phyloP scores from a whole-genome alignment of 2,113 vertebrate genomes.

The Rhizomys pruinosus region DNA sequence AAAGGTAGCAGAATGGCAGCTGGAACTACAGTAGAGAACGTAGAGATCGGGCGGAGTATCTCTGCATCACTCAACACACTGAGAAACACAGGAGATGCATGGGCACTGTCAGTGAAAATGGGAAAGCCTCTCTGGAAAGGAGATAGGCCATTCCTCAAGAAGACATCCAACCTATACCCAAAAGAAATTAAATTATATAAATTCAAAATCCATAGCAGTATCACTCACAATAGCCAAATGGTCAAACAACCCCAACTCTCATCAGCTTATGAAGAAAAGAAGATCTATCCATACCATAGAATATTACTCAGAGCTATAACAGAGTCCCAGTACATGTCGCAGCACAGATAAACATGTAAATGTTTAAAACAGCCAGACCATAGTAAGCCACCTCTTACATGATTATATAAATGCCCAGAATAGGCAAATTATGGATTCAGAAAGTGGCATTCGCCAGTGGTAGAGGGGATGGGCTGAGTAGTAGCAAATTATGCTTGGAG shows the following conservation, averaged over 20 bases:
- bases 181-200: too few species aligned
- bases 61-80: background rate
- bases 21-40: fast-evolving
- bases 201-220: background rate
- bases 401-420: background rate
- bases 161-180: background rate
- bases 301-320: background rate
- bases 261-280: background rate
- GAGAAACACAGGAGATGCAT: background rate
- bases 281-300: too few species aligned
- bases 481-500: background rate
- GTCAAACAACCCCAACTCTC: background rate
- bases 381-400: background rate
- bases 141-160: background rate
- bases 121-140: background rate
- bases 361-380: background rate
- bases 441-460: background rate
- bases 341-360: background rate
- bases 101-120: background rate
- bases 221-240: background rate
- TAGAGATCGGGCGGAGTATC: background rate
- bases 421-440: background rate
- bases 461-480: background rate
- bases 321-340: fast-evolving
- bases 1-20: background rate